These are phyloP conservation scores for Harpagifer antarcticus DNA, from an alignment of 2,797 vertebrate species.

Conservation along the genomic window DNA sequence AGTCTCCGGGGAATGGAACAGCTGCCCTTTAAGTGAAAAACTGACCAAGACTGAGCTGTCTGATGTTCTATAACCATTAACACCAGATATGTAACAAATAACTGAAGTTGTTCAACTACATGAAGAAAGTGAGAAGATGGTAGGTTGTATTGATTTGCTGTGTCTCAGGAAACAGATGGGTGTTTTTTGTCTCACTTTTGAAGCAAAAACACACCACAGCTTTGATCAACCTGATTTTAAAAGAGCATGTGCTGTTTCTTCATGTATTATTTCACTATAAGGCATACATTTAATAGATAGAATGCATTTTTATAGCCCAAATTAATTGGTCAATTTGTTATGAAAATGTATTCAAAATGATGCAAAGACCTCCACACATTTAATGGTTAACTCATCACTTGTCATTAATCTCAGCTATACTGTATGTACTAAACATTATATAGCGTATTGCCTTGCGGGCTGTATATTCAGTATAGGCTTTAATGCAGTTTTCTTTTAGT, in stretches of 20 bases:
- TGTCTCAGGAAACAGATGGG: conserved; percentile 19
- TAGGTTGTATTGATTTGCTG: conserved; percentile 31
- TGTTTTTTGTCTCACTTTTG: conserved; percentile 16
- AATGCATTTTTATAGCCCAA: background rate
- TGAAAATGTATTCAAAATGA: background rate
- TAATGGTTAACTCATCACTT: background rate
- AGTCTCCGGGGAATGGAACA: conserved; percentile 75
- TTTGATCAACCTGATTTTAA: conserved; percentile 6
- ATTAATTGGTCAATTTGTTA: background rate
- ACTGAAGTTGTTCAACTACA: conserved; percentile 38
- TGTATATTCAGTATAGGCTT: background rate
- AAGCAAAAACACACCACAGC: background rate
- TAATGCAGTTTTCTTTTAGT: background rate
- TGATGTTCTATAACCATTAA: conserved; percentile 67
- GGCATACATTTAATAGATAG: background rate
- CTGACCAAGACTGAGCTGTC: conserved; percentile 68
- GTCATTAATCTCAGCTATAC: background rate
- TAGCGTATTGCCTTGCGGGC: background rate
- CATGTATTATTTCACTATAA: background rate
- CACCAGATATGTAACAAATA: conserved; percentile 71
- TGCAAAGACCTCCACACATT: background rate
- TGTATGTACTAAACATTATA: background rate
- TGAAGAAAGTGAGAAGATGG: conserved; percentile 27
- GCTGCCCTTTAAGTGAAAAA: conserved; percentile 76
- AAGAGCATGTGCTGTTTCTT: background rate